Conservation (phyloP, 2,113 vertebrate genomes). For the Mobula hypostoma region DNA sequence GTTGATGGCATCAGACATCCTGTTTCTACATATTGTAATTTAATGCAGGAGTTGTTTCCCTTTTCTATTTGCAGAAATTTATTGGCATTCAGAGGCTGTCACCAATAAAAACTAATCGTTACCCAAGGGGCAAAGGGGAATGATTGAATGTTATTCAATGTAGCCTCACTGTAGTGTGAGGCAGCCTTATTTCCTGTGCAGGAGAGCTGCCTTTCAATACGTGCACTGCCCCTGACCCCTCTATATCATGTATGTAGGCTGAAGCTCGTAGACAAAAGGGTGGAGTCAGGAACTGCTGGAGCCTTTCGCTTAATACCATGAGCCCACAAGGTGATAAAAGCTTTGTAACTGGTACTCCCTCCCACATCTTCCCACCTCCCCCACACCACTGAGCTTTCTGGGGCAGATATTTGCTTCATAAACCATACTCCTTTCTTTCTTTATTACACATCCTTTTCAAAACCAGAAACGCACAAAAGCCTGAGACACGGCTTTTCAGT, state of each 20-base stretch:
- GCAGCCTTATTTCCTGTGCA: slow-evolving; percentile 21
- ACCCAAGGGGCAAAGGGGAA: slow-evolving; percentile 21
- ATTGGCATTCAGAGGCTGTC: slow-evolving; percentile 28
- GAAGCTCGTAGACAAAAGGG: not conserved
- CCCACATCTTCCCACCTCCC: not conserved
- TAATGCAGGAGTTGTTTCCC: not conserved
- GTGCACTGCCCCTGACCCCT: slow-evolving; percentile 34
- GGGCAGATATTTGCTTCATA: not conserved
- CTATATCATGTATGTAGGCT: slow-evolving; percentile 20
- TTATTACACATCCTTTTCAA: not conserved
- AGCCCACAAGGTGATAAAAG: not conserved
- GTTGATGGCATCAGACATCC: not conserved
- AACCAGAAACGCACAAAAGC: not conserved
- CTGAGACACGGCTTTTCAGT: not conserved
- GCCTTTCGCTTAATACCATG: not conserved
- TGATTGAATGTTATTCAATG: slow-evolving; percentile 32
- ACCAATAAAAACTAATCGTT: slow-evolving; percentile 10
- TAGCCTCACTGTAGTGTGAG: not conserved
- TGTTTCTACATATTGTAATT: slow-evolving; percentile 8
- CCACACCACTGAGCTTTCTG: not conserved
- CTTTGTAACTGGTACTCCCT: not conserved
- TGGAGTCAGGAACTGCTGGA: not conserved
- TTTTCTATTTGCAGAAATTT: slow-evolving; percentile 18
- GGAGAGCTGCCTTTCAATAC: slow-evolving; percentile 8
- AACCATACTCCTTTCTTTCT: not conserved